A percentile compares a stretch with the other conserved stretches of the same genome.
Evolutionary conservation across 2,888 invertebrate species (phyloP).

Genomic region (Boloria selene): DNA sequence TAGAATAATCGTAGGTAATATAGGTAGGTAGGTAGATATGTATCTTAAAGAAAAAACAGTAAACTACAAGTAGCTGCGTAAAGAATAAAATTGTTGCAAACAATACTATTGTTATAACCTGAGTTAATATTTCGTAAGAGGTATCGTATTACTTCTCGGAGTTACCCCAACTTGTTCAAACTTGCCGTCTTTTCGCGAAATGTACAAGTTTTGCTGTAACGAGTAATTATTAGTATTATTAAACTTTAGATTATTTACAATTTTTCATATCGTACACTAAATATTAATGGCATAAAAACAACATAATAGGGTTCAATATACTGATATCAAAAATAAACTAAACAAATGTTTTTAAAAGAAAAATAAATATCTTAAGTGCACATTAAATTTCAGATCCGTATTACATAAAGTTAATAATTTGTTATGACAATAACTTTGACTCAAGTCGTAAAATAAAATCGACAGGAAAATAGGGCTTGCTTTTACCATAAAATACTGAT

Average conservation of each 20-base stretch:
- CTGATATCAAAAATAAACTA: not conserved
- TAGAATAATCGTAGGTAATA: no score
- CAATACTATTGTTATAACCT: slow-evolving; percentile 19
- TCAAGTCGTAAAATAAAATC: not conserved
- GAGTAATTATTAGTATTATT: slow-evolving; percentile 1
- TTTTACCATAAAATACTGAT: slow-evolving; percentile 34
- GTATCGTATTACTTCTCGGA: slow-evolving; percentile 20
- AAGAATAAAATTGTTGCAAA: slow-evolving; percentile 14
- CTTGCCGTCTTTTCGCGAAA: slow-evolving; percentile 23
- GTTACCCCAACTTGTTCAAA: slow-evolving; percentile 20
- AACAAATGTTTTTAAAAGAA: not conserved
- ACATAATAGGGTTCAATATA: no score
- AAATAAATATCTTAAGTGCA: not conserved
- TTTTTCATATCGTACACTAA: not conserved
- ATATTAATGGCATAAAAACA: no score
- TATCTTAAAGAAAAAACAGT: not conserved
- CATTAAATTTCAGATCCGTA: no score
- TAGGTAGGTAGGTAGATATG: not conserved
- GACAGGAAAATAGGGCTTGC: slow-evolving; percentile 1
- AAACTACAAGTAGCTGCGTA: not conserved
- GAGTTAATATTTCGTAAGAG: slow-evolving; percentile 26
- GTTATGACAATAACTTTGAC: no score
- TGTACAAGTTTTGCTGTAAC: slow-evolving; percentile 17
- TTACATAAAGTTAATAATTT: no score
- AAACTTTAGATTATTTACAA: not conserved